These are phyloP conservation scores for Zosterops hypoxanthus DNA, from an alignment of 2,113 vertebrate genomes.

Conservation along the genomic window DNA sequence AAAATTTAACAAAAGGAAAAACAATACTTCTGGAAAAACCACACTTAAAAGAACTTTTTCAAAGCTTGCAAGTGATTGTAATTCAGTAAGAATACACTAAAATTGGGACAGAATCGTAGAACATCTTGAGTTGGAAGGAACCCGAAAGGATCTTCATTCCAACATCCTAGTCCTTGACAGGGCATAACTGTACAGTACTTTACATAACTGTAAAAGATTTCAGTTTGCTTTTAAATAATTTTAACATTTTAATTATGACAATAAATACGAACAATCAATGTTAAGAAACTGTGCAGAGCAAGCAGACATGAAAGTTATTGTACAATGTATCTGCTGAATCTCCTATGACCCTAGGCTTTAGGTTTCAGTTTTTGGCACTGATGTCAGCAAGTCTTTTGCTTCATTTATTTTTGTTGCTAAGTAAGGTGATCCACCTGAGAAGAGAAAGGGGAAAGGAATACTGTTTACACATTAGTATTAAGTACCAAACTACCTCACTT, in stretches of 20 bases:
- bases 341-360: not conserved
- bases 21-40: not conserved
- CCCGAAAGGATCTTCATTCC: not conserved
- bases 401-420: constrained; percentile 88
- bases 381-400: constrained; percentile 85
- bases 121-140: not conserved
- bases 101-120: not conserved
- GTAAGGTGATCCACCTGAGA: constrained; percentile 85
- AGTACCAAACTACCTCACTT: not conserved
- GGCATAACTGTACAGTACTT: not conserved
- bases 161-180: not conserved
- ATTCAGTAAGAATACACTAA: not conserved
- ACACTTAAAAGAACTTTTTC: not conserved
- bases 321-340: not conserved
- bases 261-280: not conserved
- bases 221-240: constrained; percentile 18
- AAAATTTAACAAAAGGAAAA: not conserved
- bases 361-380: constrained; percentile 71
- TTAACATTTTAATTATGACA: not conserved
- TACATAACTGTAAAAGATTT: not conserved
- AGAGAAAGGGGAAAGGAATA: constrained; percentile 34
- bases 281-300: not conserved
- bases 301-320: not conserved
- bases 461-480: not conserved
- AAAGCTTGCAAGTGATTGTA: not conserved